A percentile compares a stretch with the other conserved stretches of the same genome.
Evolutionary conservation across 64 coral and sea anemone species (phyloP).

Genomic region (Dendrophyllia cribrosa): DNA sequence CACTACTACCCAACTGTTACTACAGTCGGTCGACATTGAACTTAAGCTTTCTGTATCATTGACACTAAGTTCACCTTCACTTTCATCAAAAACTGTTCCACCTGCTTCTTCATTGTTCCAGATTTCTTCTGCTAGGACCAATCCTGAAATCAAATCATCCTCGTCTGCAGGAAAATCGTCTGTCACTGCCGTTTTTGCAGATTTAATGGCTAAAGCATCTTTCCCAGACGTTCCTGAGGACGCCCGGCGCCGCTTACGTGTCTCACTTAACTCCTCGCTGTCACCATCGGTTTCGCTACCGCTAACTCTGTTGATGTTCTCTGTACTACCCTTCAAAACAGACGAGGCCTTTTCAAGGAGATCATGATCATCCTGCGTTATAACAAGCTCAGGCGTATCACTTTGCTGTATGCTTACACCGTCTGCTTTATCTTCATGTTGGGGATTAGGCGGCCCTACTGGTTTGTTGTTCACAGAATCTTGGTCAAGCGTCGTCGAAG

Average conservation of each 20-base stretch:
- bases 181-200: background rate
- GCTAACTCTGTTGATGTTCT: too few species aligned
- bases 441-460: background rate
- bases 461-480: background rate
- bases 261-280: background rate
- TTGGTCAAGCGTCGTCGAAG: background rate
- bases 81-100: background rate
- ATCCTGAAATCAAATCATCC: slow-evolving; percentile 18
- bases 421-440: background rate
- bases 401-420: background rate
- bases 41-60: background rate
- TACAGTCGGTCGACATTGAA: background rate
- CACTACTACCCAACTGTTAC: background rate
- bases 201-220: background rate
- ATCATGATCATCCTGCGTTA: slow-evolving; percentile 9
- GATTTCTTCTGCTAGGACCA: slow-evolving; percentile 15
- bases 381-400: background rate
- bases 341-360: slow-evolving; percentile 46
- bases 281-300: background rate
- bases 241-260: background rate
- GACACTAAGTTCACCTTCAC: background rate
- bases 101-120: background rate
- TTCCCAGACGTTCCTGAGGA: background rate
- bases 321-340: background rate
- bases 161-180: background rate